phyloP scores from a whole-genome alignment of 2,888 invertebrate species.

The Conistra vaccinii region DNA sequence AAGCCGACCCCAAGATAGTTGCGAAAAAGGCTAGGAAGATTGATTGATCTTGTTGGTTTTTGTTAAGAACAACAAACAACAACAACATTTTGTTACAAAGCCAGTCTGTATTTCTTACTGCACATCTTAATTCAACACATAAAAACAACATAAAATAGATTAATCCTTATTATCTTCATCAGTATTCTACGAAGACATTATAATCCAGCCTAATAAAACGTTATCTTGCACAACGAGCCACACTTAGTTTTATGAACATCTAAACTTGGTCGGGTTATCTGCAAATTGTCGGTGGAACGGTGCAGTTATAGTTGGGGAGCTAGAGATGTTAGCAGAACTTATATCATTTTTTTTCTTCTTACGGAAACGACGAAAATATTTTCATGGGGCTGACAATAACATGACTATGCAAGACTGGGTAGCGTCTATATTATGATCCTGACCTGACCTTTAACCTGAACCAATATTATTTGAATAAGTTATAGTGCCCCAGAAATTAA shows the following conservation, averaged over 20 bases:
- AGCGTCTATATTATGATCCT: background rate
- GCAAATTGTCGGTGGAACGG: constrained; percentile 35
- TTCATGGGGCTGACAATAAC: background rate
- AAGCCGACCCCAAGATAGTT: too few relatives aligned
- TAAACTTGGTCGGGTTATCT: constrained; percentile 49
- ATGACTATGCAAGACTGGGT: background rate
- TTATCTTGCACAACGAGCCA: constrained; percentile 45
- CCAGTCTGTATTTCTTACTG: background rate
- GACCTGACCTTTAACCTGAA: too few relatives aligned
- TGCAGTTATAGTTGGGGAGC: constrained; percentile 41
- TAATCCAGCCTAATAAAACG: constrained; percentile 54
- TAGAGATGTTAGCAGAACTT: background rate
- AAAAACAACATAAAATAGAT: too few relatives aligned
- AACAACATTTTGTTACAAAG: background rate
- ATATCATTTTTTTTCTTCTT: background rate
- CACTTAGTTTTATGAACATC: constrained; percentile 29
- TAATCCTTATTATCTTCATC: constrained; percentile 38
- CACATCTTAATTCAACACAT: constrained; percentile 22
- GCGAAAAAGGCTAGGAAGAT: too few relatives aligned
- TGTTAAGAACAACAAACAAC: too few relatives aligned
- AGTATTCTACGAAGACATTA: constrained; percentile 36
- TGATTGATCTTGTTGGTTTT: constrained; percentile 16
- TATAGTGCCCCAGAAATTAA: background rate
- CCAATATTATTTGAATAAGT: background rate
- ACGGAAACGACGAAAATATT: background rate